These are phyloP conservation scores for Nesoenas mayeri DNA, from an alignment of 2,113 vertebrate genomes.

Conservation along the genomic window DNA sequence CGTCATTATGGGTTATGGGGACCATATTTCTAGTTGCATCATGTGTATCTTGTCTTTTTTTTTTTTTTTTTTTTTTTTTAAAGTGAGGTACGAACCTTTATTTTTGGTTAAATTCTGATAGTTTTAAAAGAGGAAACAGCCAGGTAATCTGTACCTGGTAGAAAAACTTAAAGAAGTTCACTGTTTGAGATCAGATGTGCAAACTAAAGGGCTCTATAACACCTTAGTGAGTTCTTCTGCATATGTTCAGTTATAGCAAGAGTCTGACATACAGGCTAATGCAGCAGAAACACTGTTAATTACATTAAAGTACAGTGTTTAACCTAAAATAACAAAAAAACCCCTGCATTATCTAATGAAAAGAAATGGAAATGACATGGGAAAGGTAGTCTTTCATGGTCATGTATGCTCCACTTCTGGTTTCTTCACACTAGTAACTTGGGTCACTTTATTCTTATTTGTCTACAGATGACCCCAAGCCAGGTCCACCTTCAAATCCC, in stretches of 20 bases:
- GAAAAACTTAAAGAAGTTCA: not conserved
- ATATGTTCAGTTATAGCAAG: not conserved
- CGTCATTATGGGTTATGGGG: not conserved
- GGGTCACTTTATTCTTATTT: not conserved
- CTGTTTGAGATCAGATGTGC: not conserved
- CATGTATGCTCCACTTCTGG: not conserved
- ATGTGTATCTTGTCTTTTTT: not conserved
- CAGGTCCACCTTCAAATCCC: not conserved
- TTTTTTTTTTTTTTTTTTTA: not conserved
- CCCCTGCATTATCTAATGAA: not conserved
- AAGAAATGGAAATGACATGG: not conserved
- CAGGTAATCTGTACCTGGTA: not conserved
- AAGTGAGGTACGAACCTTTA: not conserved
- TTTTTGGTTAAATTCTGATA: not conserved
- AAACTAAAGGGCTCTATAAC: not conserved
- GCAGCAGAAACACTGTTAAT: not conserved
- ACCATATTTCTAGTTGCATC: not conserved
- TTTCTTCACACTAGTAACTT: not conserved
- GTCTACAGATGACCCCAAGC: not conserved
- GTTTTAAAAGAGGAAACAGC: not conserved
- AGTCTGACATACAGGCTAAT: not conserved
- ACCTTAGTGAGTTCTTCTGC: not conserved
- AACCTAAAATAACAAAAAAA: not conserved
- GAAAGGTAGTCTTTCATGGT: not conserved
- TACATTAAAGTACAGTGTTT: not conserved